Conservation (phyloP, 1,140 invertebrate genomes). For the Alviniconcha marisindica region DNA sequence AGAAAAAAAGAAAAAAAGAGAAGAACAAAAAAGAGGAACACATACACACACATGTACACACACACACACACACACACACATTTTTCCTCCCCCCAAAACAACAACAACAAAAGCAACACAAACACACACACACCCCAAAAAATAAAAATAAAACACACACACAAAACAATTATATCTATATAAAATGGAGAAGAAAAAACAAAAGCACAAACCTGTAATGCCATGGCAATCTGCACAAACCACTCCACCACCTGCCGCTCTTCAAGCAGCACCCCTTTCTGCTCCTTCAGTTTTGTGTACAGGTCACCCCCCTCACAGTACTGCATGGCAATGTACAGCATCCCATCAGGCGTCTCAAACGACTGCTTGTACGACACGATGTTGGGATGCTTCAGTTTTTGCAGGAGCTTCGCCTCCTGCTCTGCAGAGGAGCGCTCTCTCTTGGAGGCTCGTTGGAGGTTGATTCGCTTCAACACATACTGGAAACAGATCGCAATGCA, state of each 20-base stretch:
- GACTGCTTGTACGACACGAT: slow-evolving; percentile 79
- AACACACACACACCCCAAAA: not conserved
- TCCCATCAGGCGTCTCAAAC: slow-evolving; percentile 76
- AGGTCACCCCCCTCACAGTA: slow-evolving; percentile 80
- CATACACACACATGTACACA: not conserved
- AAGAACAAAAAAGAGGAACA: too few species aligned
- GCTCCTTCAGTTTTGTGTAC: slow-evolving; percentile 77
- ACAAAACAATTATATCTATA: not conserved
- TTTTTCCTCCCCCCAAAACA: not conserved
- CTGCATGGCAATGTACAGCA: slow-evolving; percentile 79
- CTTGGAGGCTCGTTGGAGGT: slow-evolving; percentile 75
- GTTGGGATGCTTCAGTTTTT: slow-evolving; percentile 78
- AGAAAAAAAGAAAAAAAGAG: too few species aligned
- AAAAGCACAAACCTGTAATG: slow-evolving; percentile 73
- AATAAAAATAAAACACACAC: not conserved
- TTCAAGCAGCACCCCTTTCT: slow-evolving; percentile 70
- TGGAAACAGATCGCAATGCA: slow-evolving; percentile 58
- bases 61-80: not conserved
- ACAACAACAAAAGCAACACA: not conserved
- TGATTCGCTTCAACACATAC: slow-evolving; percentile 79
- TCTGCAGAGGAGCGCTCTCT: slow-evolving; percentile 76
- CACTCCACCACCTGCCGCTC: slow-evolving; percentile 79
- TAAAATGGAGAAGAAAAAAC: not conserved
- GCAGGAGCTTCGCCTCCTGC: slow-evolving; percentile 78
- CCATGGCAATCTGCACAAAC: slow-evolving; percentile 80